Evolutionary conservation across 2,888 invertebrate genomes (phyloP).

Genomic region (Clusia tigrina): DNA sequence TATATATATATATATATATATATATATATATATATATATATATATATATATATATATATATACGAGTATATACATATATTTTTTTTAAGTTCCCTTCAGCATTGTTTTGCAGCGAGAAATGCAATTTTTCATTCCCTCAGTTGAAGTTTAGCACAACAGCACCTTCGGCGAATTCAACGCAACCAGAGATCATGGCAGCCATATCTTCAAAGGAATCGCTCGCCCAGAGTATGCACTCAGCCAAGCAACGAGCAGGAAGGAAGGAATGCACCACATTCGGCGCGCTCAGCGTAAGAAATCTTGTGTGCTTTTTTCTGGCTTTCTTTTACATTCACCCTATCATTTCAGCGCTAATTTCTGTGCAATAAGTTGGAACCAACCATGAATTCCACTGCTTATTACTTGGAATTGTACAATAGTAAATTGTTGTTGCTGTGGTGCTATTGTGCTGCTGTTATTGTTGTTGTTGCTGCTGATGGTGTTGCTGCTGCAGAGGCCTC

Average conservation of each 20-base stretch:
- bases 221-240: too few relatives aligned
- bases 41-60: too few relatives aligned
- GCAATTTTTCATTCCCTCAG: not conserved
- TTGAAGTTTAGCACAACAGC: not conserved
- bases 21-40: too few relatives aligned
- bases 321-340: constrained; percentile 1
- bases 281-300: not conserved
- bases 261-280: not conserved
- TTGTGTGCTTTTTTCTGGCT: too few relatives aligned
- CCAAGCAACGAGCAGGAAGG: too few relatives aligned
- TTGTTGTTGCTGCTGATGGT: too few relatives aligned
- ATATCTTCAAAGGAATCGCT: not conserved
- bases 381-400: constrained; percentile 2
- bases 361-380: constrained; percentile 7
- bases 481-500: not conserved
- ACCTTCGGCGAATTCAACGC: not conserved
- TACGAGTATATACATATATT: too few relatives aligned
- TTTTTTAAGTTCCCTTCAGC: too few relatives aligned
- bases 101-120: not conserved
- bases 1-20: too few relatives aligned
- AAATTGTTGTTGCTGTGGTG: not conserved
- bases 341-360: constrained; percentile 3
- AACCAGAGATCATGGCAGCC: too few relatives aligned
- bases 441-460: not conserved
- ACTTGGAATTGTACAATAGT: constrained; percentile 1